These are phyloP conservation scores for Semnornis frantzii DNA, from an alignment of 2,113 vertebrate species.

Conservation along the genomic window DNA sequence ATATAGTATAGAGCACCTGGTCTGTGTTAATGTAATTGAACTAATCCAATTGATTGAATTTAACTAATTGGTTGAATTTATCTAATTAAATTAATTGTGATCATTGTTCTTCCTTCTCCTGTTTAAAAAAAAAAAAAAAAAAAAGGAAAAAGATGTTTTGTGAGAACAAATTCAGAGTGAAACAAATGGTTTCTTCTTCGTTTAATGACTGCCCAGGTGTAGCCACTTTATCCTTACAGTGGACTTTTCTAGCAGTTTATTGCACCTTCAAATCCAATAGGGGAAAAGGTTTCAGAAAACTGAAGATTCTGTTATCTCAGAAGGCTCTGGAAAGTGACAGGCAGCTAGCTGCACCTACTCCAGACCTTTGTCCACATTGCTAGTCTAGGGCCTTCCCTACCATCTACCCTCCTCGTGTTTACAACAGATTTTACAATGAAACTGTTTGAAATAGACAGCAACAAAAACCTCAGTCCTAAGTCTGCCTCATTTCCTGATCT, in stretches of 20 bases:
- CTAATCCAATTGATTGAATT: conserved; percentile 5
- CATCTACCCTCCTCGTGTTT: background rate
- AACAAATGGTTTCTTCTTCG: background rate
- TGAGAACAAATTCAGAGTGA: background rate
- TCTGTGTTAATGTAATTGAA: conserved; percentile 15
- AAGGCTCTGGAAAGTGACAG: conserved; percentile 12
- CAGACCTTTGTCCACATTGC: background rate
- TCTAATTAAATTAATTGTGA: background rate
- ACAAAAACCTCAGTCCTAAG: background rate
- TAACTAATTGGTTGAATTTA: background rate
- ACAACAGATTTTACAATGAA: conserved; percentile 30
- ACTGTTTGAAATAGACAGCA: background rate
- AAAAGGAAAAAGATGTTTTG: background rate
- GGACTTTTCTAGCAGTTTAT: background rate
- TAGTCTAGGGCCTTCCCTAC: background rate
- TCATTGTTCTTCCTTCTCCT: background rate
- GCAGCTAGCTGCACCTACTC: background rate
- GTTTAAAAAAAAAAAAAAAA: background rate
- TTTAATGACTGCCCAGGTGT: background rate
- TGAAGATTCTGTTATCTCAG: background rate
- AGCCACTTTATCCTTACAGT: background rate
- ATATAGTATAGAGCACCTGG: background rate
- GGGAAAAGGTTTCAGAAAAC: background rate
- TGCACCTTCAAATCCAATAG: background rate
- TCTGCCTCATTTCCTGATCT: conserved; percentile 33